Conservation (phyloP, 2,888 invertebrate genomes). For the Auanema freiburgensis region DNA sequence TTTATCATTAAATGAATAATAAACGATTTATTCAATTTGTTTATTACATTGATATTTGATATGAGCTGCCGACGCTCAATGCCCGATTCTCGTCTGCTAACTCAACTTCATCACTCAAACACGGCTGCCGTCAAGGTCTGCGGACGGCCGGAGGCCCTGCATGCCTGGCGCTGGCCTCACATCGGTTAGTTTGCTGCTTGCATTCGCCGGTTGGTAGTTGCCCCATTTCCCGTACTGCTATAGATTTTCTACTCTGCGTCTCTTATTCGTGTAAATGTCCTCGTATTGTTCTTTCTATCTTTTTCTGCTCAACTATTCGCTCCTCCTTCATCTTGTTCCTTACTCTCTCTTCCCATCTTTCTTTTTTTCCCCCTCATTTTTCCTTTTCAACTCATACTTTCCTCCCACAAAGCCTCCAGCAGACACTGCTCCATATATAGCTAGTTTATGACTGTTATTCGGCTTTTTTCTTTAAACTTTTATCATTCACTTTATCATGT, state of each 20-base stretch:
- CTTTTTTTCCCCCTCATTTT: slow-evolving; percentile 4
- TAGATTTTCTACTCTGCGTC: slow-evolving; percentile 4
- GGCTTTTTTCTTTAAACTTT: neutral
- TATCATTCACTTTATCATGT: neutral
- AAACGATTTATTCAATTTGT: too few relatives aligned
- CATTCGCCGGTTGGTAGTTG: neutral
- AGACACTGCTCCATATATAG: neutral
- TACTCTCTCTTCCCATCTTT: slow-evolving; percentile 1
- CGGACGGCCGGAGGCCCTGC: too few relatives aligned
- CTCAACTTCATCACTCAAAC: too few relatives aligned
- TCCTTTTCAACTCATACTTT: neutral
- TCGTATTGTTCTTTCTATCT: slow-evolving; percentile 4
- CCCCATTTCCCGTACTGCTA: slow-evolving; percentile 6
- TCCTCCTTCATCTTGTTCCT: slow-evolving; percentile 2
- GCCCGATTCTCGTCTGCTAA: too few relatives aligned
- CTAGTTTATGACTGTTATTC: neutral
- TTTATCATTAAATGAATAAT: too few relatives aligned
- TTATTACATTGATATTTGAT: too few relatives aligned
- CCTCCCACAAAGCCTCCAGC: neutral
- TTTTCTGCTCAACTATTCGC: slow-evolving; percentile 3
- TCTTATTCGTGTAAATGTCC: slow-evolving; percentile 1
- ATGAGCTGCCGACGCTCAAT: too few relatives aligned
- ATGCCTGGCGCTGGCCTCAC: too few relatives aligned
- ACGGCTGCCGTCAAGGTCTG: too few relatives aligned
- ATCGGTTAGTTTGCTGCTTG: too few relatives aligned